These are phyloP conservation scores for Papilio machaon DNA, from an alignment of 1,140 invertebrate species.

Conservation along the genomic window DNA sequence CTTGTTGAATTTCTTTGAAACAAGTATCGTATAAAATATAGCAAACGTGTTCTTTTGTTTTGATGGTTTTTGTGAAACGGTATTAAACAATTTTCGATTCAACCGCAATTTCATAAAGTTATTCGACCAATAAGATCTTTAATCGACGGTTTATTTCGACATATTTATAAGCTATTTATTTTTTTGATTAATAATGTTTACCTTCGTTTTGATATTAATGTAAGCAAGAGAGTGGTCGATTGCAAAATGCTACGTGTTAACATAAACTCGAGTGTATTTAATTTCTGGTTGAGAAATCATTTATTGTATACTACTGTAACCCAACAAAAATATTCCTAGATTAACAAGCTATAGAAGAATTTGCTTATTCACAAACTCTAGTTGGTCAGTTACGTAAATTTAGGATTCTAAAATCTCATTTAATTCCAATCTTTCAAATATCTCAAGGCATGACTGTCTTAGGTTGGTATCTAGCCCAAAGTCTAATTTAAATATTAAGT, in stretches of 20 bases:
- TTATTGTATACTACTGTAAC: neutral
- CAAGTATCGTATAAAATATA: neutral
- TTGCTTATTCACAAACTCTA: neutral
- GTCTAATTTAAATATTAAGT: too few relatives aligned
- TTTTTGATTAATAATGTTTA: slow-evolving; percentile 10
- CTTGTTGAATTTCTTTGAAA: neutral
- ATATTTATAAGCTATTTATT: slow-evolving; percentile 2
- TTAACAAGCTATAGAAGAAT: neutral
- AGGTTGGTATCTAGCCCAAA: too few relatives aligned
- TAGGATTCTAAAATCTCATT: too few relatives aligned
- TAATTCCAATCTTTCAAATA: too few relatives aligned
- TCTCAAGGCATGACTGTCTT: too few relatives aligned
- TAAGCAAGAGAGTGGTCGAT: neutral
- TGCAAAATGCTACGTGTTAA: neutral
- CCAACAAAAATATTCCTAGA: neutral
- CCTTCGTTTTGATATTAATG: slow-evolving; percentile 10
- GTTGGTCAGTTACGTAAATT: too few relatives aligned
- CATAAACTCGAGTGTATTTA: neutral
- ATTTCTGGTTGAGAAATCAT: neutral
- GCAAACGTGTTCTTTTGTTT: too few relatives aligned
- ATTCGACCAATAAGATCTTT: neutral
- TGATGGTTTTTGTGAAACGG: neutral
- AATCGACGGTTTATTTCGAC: slow-evolving; percentile 2
- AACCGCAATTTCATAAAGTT: neutral
- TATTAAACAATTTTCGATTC: neutral